Percentiles rank a stretch among this genome's conserved stretches.
phyloP scores from a whole-genome alignment of 1,140 invertebrate genomes.

The Atta texana region DNA sequence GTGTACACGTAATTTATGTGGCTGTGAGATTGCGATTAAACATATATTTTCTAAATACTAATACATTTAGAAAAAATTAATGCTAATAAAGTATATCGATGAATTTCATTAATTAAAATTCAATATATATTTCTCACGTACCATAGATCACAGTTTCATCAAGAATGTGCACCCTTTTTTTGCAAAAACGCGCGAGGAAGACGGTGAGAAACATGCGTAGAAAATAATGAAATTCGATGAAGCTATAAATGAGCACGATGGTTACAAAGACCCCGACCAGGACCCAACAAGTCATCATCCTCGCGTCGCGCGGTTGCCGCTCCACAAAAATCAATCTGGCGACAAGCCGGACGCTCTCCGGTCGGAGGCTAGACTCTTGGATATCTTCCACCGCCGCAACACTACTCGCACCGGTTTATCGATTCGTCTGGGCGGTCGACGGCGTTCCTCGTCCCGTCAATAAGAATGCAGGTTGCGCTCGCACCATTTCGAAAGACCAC shows the following conservation, averaged over 20 bases:
- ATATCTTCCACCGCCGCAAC: conserved; percentile 64
- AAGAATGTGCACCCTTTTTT: conserved; percentile 88
- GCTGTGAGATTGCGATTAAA: too few species aligned
- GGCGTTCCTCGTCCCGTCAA: conserved; percentile 74
- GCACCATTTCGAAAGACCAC: conserved; percentile 42
- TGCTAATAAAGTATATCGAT: too few species aligned
- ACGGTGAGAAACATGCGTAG: conserved; percentile 89
- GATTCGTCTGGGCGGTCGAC: conserved; percentile 73
- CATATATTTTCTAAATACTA: too few species aligned
- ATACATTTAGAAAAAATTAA: too few species aligned
- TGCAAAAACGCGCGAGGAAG: conserved; percentile 88
- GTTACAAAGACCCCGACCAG: conserved; percentile 83
- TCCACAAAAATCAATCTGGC: not conserved
- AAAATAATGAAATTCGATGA: conserved; percentile 90
- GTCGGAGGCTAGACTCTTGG: conserved; percentile 51
- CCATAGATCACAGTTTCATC: conserved; percentile 89
- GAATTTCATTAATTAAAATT: not conserved
- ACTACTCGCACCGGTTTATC: conserved; percentile 74
- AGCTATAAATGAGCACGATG: conserved; percentile 87
- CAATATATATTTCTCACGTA: conserved; percentile 74
- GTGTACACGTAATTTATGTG: too few species aligned
- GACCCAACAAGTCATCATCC: conserved; percentile 84
- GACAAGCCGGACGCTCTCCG: not conserved
- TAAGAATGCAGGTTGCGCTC: conserved; percentile 40
- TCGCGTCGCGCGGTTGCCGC: conserved; percentile 12